A percentile compares a stretch with the other conserved stretches of the same genome.
These are phyloP conservation scores for Encarsia formosa DNA, from an alignment of 2,888 invertebrate species.

Conservation along the genomic window DNA sequence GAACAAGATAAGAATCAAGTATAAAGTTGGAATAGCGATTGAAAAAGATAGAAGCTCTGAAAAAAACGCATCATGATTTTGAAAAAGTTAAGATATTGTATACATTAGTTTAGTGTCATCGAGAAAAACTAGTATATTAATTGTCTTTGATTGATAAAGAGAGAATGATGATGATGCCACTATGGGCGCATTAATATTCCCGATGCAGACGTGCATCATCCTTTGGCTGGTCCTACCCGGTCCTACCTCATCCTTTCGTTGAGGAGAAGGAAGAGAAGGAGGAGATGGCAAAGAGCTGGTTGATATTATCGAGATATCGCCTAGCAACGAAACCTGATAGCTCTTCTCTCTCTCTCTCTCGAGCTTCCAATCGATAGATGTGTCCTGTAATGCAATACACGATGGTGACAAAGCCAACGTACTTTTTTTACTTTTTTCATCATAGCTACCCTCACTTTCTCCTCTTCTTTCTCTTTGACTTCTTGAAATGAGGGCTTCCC, in stretches of 20 bases:
- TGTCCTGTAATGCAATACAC: constrained; percentile 40
- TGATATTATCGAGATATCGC: constrained; percentile 43
- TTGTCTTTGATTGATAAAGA: no score
- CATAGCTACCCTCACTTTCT: neutral
- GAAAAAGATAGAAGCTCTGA: no score
- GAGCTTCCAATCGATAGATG: constrained; percentile 40
- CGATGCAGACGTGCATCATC: neutral
- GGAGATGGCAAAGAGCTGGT: constrained; percentile 12
- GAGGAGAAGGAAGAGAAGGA: constrained; percentile 3
- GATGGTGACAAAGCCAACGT: neutral
- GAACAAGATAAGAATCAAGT: no score
- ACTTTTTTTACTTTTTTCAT: neutral
- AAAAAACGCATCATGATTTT: no score
- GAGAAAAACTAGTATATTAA: no score
- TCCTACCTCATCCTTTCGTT: neutral
- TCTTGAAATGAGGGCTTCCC: no score
- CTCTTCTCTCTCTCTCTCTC: no score
- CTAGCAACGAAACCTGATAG: constrained; percentile 49
- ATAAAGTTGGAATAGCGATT: no score
- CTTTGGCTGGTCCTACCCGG: neutral
- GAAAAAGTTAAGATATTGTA: no score
- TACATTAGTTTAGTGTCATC: no score
- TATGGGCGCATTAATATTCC: constrained; percentile 14
- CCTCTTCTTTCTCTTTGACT: no score
- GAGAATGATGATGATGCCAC: no score